A percentile compares a stretch with the other conserved stretches of the same genome.
Evolutionary conservation across 2,113 vertebrate genomes (phyloP).

Genomic region (Passer domesticus): DNA sequence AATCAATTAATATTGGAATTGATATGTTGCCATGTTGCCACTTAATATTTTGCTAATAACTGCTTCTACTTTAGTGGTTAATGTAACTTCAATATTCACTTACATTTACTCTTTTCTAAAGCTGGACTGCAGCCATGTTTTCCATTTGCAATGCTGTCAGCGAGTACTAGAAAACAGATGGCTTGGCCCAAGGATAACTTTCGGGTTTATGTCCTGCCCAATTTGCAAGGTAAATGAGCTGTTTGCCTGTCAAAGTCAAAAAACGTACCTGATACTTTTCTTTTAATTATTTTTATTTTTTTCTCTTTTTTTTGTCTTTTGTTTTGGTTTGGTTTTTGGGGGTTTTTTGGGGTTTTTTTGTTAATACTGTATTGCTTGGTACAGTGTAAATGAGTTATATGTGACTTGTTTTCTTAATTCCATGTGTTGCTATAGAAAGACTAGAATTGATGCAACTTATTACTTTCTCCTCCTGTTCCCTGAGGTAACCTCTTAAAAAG

Average conservation of each 20-base stretch:
- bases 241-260: not conserved
- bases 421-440: not conserved
- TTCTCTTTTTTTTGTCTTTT: not conserved
- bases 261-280: not conserved
- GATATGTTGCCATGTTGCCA: not conserved
- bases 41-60: not conserved
- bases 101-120: constrained; percentile 60
- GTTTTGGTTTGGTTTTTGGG: too few species aligned
- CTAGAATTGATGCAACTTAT: not conserved
- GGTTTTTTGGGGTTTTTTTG: not conserved
- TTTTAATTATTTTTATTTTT: not conserved
- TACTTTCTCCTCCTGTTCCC: not conserved
- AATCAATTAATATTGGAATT: not conserved
- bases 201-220: constrained; percentile 98
- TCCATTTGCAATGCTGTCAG: constrained; percentile 96
- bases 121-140: constrained; percentile 98
- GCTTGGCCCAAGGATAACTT: constrained; percentile 97
- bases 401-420: not conserved
- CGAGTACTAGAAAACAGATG: constrained; percentile 96
- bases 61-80: not conserved
- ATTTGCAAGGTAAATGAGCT: constrained; percentile 91
- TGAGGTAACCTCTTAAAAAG: not conserved
- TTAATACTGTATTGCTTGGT: not conserved
- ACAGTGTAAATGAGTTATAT: not conserved
- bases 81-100: not conserved